A percentile compares a stretch with the other conserved stretches of the same genome.
Evolutionary conservation across 1,140 invertebrate genomes (phyloP).

Genomic region (Mesaphorura yosii): DNA sequence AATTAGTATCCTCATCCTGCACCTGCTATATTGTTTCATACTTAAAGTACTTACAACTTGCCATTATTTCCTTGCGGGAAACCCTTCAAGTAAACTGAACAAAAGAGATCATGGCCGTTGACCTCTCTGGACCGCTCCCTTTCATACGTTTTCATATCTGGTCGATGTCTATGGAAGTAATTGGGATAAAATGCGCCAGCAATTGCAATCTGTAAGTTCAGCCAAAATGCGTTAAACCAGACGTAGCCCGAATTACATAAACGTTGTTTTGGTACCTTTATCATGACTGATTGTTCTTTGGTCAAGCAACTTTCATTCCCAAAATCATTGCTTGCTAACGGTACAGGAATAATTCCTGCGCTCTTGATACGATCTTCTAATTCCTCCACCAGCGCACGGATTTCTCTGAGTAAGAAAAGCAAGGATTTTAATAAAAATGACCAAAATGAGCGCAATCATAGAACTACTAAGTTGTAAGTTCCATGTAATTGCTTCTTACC

Average conservation of each 20-base stretch:
- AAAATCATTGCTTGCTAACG: too few relatives aligned
- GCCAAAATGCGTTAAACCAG: too few relatives aligned
- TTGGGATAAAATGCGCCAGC: conserved; percentile 84
- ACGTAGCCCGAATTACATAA: too few relatives aligned
- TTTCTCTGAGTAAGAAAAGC: conserved; percentile 19
- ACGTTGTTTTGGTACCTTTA: conserved; percentile 24
- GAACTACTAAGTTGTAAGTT: too few relatives aligned
- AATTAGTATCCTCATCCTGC: too few relatives aligned
- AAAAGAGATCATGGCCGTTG: conserved; percentile 58
- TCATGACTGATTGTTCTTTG: conserved; percentile 14
- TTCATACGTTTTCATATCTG: conserved; percentile 45
- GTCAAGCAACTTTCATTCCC: too few relatives aligned
- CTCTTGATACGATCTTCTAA: conserved; percentile 18
- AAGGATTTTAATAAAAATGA: neutral
- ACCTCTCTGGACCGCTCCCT: conserved; percentile 48
- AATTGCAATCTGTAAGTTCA: conserved; percentile 47
- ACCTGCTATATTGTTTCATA: too few relatives aligned
- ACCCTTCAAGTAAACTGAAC: conserved; percentile 62
- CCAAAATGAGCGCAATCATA: too few relatives aligned
- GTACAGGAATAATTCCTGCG: too few relatives aligned
- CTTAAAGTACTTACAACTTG: conserved; percentile 46
- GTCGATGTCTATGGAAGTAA: conserved; percentile 55
- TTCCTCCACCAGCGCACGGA: conserved; percentile 12
- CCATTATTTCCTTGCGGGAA: conserved; percentile 58
- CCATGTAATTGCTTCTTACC: conserved; percentile 3